These are phyloP conservation scores for Neomicropteryx cornuta DNA, from an alignment of 1,140 invertebrate genomes.

Conservation along the genomic window DNA sequence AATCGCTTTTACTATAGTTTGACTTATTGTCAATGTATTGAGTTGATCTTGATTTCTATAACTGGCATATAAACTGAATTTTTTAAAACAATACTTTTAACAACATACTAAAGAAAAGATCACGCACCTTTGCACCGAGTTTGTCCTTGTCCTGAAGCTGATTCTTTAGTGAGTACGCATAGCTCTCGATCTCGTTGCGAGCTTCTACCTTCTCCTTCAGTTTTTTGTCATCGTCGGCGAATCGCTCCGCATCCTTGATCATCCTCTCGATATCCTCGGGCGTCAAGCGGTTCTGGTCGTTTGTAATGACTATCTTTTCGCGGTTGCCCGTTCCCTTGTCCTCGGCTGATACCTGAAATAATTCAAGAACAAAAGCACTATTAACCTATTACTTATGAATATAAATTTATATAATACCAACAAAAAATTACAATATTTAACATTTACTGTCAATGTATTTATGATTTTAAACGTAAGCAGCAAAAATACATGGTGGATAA, in stretches of 20 bases:
- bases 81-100: too few relatives aligned
- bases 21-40: too few relatives aligned
- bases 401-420: conserved; percentile 2
- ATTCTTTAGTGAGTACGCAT: conserved; percentile 96
- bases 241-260: conserved; percentile 98
- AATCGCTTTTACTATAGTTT: too few relatives aligned
- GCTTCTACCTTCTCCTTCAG: conserved; percentile 95
- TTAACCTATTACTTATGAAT: too few relatives aligned
- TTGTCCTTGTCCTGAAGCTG: conserved; percentile 97
- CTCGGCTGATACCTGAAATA: conserved; percentile 75
- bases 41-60: too few relatives aligned
- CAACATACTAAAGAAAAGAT: too few relatives aligned
- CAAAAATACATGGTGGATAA: neutral
- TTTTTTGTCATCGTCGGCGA: conserved; percentile 97
- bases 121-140: conserved; percentile 78
- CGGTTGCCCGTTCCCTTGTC: conserved; percentile 98
- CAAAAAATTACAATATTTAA: conserved; percentile 1
- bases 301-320: conserved; percentile 98
- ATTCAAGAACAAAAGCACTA: too few relatives aligned
- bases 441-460: neutral
- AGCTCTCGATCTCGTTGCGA: conserved; percentile 91
- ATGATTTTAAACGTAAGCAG: neutral
- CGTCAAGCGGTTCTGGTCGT: conserved; percentile 93
- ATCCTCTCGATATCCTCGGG: conserved; percentile 98
- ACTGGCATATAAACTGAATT: too few relatives aligned